Base-by-base conservation (phyloP, 2,888 invertebrate genomes). In the Ectemnius lituratus region DNA sequence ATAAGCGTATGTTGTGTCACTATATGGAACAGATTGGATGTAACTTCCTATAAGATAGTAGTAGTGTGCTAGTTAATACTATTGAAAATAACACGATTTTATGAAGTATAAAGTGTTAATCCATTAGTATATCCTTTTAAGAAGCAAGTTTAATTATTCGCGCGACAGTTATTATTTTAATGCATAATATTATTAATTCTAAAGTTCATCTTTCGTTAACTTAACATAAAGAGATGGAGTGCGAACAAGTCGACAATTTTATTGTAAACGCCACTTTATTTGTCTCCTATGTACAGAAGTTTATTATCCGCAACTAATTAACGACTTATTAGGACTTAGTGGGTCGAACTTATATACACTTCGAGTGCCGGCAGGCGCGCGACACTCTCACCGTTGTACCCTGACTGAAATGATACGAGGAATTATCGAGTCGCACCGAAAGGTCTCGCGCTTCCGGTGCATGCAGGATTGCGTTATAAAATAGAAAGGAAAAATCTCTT, bases 211-310 rank as follows among this genome's bases (percentile, higher is more conserved):
- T 52, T 52, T 45, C 1, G 28, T 16, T 23, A 47, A 20, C 13
- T 64, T 20, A 52, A 59, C 11, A 28, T 59, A 52, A 52, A 14
- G 46, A 60, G 20, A 62, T 46, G 14, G 60, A 46, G 20, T 28
- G 14, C 65, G 62, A 18, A 64, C 47, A 14, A 6, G 62, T 59
- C 18, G 57, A n/a, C 45, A 45, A 66, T 45, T 80, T 66, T 74
- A 66, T 85, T 79, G 70, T 84, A 83, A 86, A 84, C 84, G 74
- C 78, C 73, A 80, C 18, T 85, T 85, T 85, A 86, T 86, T 87
- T 84, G 76, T 70, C 79, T 16, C 52, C n/a, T 86, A 86, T 78
- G 70, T 87, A 87, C 87, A 87, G 81, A 83, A 84, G 76, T 78
- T 78, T 78, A 76, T 80, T 83, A 84, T 77, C 72, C 73, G 65